Conservation (phyloP, 2,888 invertebrate genomes). For the Cheilosia impressa region DNA sequence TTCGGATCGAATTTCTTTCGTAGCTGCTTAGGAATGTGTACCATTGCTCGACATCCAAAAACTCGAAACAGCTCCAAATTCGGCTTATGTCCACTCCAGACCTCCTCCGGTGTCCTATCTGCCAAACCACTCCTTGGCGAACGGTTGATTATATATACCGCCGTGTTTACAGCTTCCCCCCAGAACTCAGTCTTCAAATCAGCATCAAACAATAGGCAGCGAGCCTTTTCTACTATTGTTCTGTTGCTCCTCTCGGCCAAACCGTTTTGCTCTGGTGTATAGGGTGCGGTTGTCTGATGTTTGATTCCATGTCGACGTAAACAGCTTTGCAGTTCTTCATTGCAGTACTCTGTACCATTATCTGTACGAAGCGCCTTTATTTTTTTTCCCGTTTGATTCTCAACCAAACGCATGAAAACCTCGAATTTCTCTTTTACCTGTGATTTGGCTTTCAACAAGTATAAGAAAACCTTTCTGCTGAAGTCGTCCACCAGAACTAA, state of each 20-base stretch:
- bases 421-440: conserved; percentile 58
- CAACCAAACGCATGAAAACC: conserved; percentile 51
- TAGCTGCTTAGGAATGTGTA: conserved; percentile 52
- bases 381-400: too few species aligned
- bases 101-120: conserved; percentile 22
- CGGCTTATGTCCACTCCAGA: conserved; percentile 15
- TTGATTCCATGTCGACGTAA: conserved; percentile 1
- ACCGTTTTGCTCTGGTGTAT: conserved; percentile 55
- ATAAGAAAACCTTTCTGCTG: conserved; percentile 44
- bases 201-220: conserved; percentile 73
- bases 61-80: conserved; percentile 13
- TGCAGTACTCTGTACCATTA: conserved; percentile 33
- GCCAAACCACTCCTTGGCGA: conserved; percentile 41
- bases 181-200: conserved; percentile 57
- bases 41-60: conserved; percentile 39
- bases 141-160: conserved; percentile 70
- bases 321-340: background rate
- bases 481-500: conserved; percentile 80
- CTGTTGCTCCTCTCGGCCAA: conserved; percentile 63
- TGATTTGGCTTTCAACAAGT: conserved; percentile 20
- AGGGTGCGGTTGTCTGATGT: conserved; percentile 16
- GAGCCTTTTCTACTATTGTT: conserved; percentile 68
- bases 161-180: conserved; percentile 76
- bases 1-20: conserved; percentile 49
- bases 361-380: conserved; percentile 26